Base-by-base conservation (phyloP, 2,113 vertebrate genomes). In the Crypturellus undulatus region DNA sequence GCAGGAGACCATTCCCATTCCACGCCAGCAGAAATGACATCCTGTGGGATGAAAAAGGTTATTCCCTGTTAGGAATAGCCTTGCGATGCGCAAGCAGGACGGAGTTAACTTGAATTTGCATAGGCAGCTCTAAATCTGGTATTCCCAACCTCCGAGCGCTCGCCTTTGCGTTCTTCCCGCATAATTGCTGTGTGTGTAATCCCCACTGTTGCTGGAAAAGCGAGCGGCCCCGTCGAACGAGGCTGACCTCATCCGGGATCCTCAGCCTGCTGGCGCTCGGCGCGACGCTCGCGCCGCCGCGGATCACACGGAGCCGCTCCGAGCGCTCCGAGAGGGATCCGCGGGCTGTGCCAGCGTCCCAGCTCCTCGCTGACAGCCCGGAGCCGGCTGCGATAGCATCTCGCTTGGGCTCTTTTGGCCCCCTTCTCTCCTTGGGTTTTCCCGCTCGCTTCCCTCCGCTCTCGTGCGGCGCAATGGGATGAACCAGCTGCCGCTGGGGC, bases 1-100 rank as follows among this genome's bases (percentile, higher is more conserved):
- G 58, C 45, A 79, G 87, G 73, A 60, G 64, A n/a, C 64, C 45
- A 25, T 67, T 73, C 28, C 69, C 91, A 83, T 78, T 94, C 84
- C 90, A 36, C 36, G 56, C 28, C 13, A 10, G 17, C 75, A 87
- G 79, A 49, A 79, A 82, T 9, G 51, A 76, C 84, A 73, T 58
- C 68, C n/a, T 12, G 56, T 62, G 64, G 54, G 20, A n/a, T 69
- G 63, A 42, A 67, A n/a, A 85, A 38, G 64, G 49, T 54, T 3
- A 16, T 49, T 18, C 7, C 56, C 85, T 1, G 0, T 51, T 86
- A 45, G 30, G 79, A 36, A 76, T 6, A 3, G 22, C 83, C 60
- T 85, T 68, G 17, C 56, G 56, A 47, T 5, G 54, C 9, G 6
- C 65, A 49, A 22, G 20, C 43, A 83, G 16, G 42, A 67, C 54